phyloP scores from a whole-genome alignment of 1,140 invertebrate genomes.

The Drosophila navojoa region DNA sequence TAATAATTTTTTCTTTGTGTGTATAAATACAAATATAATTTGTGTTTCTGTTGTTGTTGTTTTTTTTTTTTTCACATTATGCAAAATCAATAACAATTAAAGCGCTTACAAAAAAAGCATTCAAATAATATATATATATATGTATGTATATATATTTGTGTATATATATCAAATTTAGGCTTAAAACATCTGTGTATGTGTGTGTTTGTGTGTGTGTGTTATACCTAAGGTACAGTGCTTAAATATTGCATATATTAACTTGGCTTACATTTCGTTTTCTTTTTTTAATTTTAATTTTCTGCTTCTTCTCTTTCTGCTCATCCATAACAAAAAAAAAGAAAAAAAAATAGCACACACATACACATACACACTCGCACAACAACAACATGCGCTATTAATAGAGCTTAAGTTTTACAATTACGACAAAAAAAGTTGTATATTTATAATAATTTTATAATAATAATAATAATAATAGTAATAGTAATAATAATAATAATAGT shows the following conservation, averaged over 20 bases:
- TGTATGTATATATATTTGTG: neutral
- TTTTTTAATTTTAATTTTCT: no score
- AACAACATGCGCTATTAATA: neutral
- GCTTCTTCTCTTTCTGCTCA: no score
- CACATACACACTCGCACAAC: no score
- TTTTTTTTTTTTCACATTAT: neutral
- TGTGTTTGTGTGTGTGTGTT: slow-evolving; percentile 8
- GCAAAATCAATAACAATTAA: slow-evolving; percentile 76
- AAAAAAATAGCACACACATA: slow-evolving; percentile 8
- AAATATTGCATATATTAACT: slow-evolving; percentile 27
- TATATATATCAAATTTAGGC: slow-evolving; percentile 7
- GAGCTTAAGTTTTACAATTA: slow-evolving; percentile 10
- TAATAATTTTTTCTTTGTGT: slow-evolving; percentile 39
- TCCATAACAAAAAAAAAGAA: slow-evolving; percentile 1
- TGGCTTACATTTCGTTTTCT: slow-evolving; percentile 6
- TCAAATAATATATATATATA: slow-evolving; percentile 42
- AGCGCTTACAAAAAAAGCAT: slow-evolving; percentile 69
- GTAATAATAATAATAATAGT: no score
- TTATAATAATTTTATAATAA: neutral
- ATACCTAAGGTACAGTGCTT: slow-evolving; percentile 29
- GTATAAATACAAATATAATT: slow-evolving; percentile 78
- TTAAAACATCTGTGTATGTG: neutral
- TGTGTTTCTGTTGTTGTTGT: slow-evolving; percentile 42
- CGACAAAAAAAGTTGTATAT: slow-evolving; percentile 12
- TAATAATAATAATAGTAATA: no score